phyloP scores from a whole-genome alignment of 64 coral and sea anemone genomes.

The Stichodactyla mertensii region DNA sequence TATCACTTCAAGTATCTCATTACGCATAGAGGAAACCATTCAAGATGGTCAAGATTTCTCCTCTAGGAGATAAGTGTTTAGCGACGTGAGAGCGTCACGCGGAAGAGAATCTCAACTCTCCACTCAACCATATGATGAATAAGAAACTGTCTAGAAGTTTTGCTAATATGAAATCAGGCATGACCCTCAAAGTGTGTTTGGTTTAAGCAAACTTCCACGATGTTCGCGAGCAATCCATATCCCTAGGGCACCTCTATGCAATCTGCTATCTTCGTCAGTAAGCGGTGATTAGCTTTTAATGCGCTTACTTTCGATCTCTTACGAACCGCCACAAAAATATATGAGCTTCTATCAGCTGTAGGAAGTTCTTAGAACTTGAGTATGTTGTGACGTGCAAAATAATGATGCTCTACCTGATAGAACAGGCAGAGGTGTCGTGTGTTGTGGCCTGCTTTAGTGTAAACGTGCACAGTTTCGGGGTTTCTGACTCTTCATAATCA shows the following conservation, averaged over 20 bases:
- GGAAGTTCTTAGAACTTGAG: background rate
- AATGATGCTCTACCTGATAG: background rate
- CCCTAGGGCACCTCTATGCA: background rate
- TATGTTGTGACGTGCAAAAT: background rate
- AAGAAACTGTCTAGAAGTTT: background rate
- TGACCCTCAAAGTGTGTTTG: background rate
- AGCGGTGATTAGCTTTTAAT: background rate
- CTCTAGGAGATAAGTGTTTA: background rate
- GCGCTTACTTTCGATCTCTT: background rate
- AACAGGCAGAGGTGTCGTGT: background rate
- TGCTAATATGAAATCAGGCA: background rate
- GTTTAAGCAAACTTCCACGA: background rate
- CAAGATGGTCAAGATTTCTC: constrained; percentile 2
- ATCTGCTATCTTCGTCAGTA: background rate
- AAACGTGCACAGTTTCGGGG: background rate
- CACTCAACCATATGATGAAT: background rate
- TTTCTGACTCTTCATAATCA: too few species aligned
- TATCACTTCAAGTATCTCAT: background rate
- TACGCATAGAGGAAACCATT: background rate
- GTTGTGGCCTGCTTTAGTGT: background rate
- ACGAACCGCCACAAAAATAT: background rate
- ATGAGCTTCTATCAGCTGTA: background rate
- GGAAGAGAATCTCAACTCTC: background rate
- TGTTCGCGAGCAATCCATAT: background rate
- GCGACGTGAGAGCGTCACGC: background rate